Conservation (phyloP, 2,888 invertebrate species). For the Therioaphis trifolii region DNA sequence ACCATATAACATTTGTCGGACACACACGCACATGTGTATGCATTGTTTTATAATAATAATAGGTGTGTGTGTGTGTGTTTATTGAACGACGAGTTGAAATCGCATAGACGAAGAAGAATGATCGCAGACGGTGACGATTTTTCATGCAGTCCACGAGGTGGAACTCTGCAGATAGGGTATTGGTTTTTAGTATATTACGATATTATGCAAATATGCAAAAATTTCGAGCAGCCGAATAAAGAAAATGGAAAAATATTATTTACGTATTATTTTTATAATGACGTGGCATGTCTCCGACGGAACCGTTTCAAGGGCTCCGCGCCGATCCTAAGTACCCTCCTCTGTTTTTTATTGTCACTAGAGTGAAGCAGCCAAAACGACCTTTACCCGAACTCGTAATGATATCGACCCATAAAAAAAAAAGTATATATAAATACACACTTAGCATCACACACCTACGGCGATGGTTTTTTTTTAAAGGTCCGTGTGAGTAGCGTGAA, state of each 20-base stretch:
- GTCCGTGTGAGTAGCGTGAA: constrained; percentile 2
- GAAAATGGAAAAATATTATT: constrained; percentile 15
- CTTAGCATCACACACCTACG: constrained; percentile 42
- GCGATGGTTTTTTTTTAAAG: constrained; percentile 37
- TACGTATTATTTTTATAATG: neutral
- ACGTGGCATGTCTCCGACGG: constrained; percentile 20
- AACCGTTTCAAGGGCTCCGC: constrained; percentile 48
- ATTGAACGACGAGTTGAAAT: neutral
- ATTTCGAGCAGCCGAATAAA: neutral
- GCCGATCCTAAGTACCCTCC: constrained; percentile 54
- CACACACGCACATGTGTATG: constrained; percentile 13
- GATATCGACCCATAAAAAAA: constrained; percentile 43
- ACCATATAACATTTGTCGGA: constrained; percentile 29
- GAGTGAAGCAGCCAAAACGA: constrained; percentile 57
- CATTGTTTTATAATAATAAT: constrained; percentile 6
- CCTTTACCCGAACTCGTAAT: constrained; percentile 45
- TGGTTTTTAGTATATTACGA: neutral
- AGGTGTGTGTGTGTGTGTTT: neutral
- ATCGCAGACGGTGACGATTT: too few relatives aligned
- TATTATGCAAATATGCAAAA: constrained; percentile 18
- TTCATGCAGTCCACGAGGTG: too few relatives aligned
- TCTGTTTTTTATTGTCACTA: constrained; percentile 62
- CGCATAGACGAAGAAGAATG: neutral
- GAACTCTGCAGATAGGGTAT: too few relatives aligned
- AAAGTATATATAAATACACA: neutral